A percentile compares a stretch with the other conserved stretches of the same genome.
Evolutionary conservation across 2,113 vertebrate genomes (phyloP).

Genomic region (Actenoides hombroni): DNA sequence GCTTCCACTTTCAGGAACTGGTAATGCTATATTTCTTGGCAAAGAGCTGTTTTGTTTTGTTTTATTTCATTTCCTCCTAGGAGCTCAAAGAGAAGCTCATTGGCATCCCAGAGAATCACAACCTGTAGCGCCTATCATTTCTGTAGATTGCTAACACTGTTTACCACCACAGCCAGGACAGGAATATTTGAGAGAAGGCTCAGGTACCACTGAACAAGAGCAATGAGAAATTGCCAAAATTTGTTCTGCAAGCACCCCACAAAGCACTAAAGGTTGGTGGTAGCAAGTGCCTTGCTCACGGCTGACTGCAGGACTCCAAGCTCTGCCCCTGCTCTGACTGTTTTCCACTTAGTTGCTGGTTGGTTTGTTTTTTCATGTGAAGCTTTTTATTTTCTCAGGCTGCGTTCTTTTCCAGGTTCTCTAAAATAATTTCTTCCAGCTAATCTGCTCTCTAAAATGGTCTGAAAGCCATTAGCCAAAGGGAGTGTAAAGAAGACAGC

Average conservation of each 20-base stretch:
- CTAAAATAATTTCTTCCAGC: not conserved
- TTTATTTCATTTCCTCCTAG: not conserved
- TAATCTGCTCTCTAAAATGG: not conserved
- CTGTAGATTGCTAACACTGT: not conserved
- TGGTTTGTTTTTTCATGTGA: not conserved
- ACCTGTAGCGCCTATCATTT: not conserved
- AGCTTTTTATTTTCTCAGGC: not conserved
- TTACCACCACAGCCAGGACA: not conserved
- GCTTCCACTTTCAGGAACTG: not conserved
- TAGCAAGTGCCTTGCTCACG: not conserved
- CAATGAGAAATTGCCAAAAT: not conserved
- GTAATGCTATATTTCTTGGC: not conserved
- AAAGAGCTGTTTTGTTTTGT: not conserved
- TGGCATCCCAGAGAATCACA: not conserved
- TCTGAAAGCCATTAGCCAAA: not conserved
- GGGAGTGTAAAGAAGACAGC: not conserved
- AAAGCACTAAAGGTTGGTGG: not conserved
- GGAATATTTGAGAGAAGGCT: not conserved
- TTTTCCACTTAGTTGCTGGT: not conserved
- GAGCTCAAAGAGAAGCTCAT: not conserved
- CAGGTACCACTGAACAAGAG: accelerated
- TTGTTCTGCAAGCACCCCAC: not conserved
- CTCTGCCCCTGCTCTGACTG: not conserved
- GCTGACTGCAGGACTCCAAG: not conserved
- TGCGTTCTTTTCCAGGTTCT: not conserved